Evolutionary conservation across 1,140 invertebrate genomes (phyloP).

Genomic region (Nilaparvata lugens): DNA sequence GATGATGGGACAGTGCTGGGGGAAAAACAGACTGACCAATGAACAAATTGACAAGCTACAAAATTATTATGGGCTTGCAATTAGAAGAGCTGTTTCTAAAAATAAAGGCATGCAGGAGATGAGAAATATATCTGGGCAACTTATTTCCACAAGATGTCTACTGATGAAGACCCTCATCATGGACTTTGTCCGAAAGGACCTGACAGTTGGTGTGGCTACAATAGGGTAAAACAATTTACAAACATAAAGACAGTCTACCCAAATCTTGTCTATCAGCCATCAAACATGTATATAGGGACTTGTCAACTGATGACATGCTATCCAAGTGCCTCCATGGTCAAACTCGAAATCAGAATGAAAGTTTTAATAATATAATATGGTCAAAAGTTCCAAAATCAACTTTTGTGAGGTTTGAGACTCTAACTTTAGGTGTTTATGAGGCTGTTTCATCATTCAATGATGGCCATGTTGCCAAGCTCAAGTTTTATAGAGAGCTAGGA

Average conservation of each 20-base stretch:
- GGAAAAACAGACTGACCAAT: constrained; percentile 21
- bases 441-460: too few relatives aligned
- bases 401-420: too few relatives aligned
- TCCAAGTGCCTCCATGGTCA: constrained; percentile 22
- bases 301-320: constrained; percentile 22
- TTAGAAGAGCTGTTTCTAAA: constrained; percentile 13
- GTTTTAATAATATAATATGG: constrained; percentile 26
- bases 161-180: constrained; percentile 23
- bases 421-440: too few relatives aligned
- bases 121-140: constrained; percentile 25
- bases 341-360: constrained; percentile 25
- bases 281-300: constrained; percentile 22
- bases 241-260: constrained; percentile 11
- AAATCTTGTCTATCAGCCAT: constrained; percentile 12
- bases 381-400: background rate
- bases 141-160: constrained; percentile 20
- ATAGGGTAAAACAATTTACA: background rate
- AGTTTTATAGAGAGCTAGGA: too few relatives aligned
- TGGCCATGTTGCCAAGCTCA: too few relatives aligned
- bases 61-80: constrained; percentile 24
- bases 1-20: constrained; percentile 8
- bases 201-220: constrained; percentile 21
- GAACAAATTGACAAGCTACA: constrained; percentile 22
- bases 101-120: constrained; percentile 14
- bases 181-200: constrained; percentile 18